Evolutionary conservation across 1,140 invertebrate genomes (phyloP), one percentile per base, ranked within the genome.

Genomic region (Platorchestia sp.): DNA sequence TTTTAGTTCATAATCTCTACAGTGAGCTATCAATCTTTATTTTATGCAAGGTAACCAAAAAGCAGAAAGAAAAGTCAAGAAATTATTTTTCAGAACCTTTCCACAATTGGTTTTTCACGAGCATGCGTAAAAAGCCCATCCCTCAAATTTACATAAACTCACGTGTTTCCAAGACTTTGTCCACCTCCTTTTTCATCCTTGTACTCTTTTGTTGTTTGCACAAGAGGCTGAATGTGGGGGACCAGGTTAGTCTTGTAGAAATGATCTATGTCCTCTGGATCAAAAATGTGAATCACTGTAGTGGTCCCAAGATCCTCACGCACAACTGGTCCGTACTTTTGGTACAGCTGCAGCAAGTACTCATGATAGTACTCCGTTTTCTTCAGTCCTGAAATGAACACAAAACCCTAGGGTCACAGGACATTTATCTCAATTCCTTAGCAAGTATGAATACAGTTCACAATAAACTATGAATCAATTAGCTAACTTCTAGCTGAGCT

Each of bases 311-410:
- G 45, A 93, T 93, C 91, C 36, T 93, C 91, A 5, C 91, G 43
- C 91, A 93, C 91, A 45, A 93, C 43, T 22, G 91, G 91, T 19
- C 91, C 91, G 40, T 93, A 93, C 0, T 22, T 93, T 93, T 93
- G 7, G 40, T 93, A 93, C 91, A 93, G 27, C 3, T 45, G 41
- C 40, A 27, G 43, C 43, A 93, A n/a, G 91, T 93, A 47, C 40
- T 93, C 91, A 93, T 93, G 91, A 40, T 93, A 93, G 91, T 93
- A 93, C 7, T 93, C 91, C n/a, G 19, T 14, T 16, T 93, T 93
- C 40, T 93, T 93, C 14, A 93, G 14, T n/a, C 91, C 91, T 93
- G 91, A 47, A 41, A 90, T 75, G 87, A 42, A 42, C 5, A 89
- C 5, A 89, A 43, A 44, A 89, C 87, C 36, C 10, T 0, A 19